Percentiles rank a stretch among this genome's conserved stretches.
These are phyloP conservation scores for Drosophila infuscata DNA, from an alignment of 2,888 invertebrate species.

Conservation along the genomic window DNA sequence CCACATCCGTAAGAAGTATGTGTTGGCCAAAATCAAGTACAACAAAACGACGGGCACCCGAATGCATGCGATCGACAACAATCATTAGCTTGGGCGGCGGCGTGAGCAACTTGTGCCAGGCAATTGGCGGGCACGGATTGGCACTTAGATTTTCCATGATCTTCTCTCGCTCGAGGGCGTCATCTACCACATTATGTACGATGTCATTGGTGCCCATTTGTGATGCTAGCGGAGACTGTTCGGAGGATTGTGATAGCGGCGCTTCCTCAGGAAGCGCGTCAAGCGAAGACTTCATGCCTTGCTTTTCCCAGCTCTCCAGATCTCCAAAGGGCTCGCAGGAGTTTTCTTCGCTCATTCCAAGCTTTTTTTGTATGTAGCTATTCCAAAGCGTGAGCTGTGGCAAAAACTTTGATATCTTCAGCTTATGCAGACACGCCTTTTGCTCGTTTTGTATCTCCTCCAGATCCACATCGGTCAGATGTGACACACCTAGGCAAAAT, in stretches of 20 bases:
- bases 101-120: slow-evolving; percentile 92
- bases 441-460: slow-evolving; percentile 69
- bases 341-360: slow-evolving; percentile 58
- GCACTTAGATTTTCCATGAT: slow-evolving; percentile 54
- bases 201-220: slow-evolving; percentile 22
- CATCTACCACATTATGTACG: slow-evolving; percentile 45
- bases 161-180: slow-evolving; percentile 58
- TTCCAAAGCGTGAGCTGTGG: slow-evolving; percentile 68
- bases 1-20: slow-evolving; percentile 93
- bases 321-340: slow-evolving; percentile 34
- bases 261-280: slow-evolving; percentile 46
- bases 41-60: slow-evolving; percentile 96
- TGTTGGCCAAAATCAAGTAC: slow-evolving; percentile 96
- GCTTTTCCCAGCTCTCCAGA: slow-evolving; percentile 60
- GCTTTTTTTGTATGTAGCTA: slow-evolving; percentile 67
- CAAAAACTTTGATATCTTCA: slow-evolving; percentile 70
- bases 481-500: slow-evolving; percentile 47
- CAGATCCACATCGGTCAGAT: slow-evolving; percentile 64
- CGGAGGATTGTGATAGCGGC: slow-evolving; percentile 37
- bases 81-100: slow-evolving; percentile 93
- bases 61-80: slow-evolving; percentile 96
- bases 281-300: slow-evolving; percentile 34
- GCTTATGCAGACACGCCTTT: slow-evolving; percentile 58
- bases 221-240: slow-evolving; percentile 30
- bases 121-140: slow-evolving; percentile 85